Evolutionary conservation across 2,113 vertebrate genomes (phyloP).

Genomic region (Cygnus buccinator): DNA sequence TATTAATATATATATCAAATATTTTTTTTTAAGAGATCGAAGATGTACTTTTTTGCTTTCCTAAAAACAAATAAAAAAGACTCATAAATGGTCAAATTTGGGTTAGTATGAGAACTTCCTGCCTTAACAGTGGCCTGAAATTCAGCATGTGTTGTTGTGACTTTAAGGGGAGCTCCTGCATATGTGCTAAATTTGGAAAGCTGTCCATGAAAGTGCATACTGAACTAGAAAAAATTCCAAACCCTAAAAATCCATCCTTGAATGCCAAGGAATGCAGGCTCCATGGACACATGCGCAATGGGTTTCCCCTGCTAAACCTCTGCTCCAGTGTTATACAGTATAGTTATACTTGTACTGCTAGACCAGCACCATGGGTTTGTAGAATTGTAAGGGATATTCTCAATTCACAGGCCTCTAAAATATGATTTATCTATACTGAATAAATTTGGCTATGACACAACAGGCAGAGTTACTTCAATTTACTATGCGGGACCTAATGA

Average conservation of each 20-base stretch:
- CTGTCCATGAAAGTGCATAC: not conserved
- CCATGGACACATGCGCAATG: not conserved
- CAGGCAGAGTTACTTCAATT: not conserved
- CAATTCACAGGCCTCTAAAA: not conserved
- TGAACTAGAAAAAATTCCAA: not conserved
- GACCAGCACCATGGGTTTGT: not conserved
- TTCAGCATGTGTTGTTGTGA: not conserved
- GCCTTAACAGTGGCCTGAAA: not conserved
- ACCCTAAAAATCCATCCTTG: not conserved
- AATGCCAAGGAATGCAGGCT: not conserved
- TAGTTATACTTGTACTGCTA: not conserved
- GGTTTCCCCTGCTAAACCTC: not conserved
- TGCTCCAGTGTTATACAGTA: not conserved
- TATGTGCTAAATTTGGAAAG: not conserved
- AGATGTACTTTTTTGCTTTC: not conserved
- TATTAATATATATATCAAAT: not conserved
- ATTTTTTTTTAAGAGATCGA: not conserved
- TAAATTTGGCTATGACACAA: not conserved
- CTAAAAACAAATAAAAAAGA: not conserved
- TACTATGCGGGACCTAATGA: not conserved
- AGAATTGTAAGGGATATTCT: not conserved
- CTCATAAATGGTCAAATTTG: not conserved
- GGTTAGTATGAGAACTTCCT: not conserved
- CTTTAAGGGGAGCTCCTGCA: not conserved
- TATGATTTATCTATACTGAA: conserved; percentile 28